Evolutionary conservation across 2,113 vertebrate species (phyloP).

Genomic region (Sinocyclocheilus anshuiensis): DNA sequence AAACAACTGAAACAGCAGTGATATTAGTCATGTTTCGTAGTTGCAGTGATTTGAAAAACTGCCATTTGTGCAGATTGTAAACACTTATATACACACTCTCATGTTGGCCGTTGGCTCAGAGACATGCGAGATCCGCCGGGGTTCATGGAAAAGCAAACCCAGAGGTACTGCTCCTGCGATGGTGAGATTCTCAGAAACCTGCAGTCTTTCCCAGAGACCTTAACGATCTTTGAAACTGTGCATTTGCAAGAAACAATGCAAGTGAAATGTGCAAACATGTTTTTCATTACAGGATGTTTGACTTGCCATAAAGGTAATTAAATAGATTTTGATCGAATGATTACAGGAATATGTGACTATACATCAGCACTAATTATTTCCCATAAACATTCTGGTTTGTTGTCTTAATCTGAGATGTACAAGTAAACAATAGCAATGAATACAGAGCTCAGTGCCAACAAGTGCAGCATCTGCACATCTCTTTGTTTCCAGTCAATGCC

Average conservation of each 20-base stretch:
- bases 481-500: background rate
- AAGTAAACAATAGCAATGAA: constrained; percentile 9
- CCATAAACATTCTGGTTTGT: constrained; percentile 28
- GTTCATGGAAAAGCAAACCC: constrained; percentile 61
- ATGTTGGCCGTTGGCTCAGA: constrained; percentile 59
- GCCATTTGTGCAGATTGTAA: constrained; percentile 53
- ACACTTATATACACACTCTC: constrained; percentile 43
- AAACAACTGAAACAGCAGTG: background rate
- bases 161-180: constrained; percentile 52
- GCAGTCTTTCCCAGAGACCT: constrained; percentile 43
- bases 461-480: background rate
- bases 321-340: constrained; percentile 15
- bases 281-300: constrained; percentile 48
- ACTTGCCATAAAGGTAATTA: constrained; percentile 8
- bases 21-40: constrained; percentile 55
- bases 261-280: constrained; percentile 4
- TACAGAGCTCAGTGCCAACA: background rate
- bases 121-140: constrained; percentile 42
- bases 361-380: constrained; percentile 27
- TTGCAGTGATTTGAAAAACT: constrained; percentile 51
- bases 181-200: constrained; percentile 45
- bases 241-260: constrained; percentile 34
- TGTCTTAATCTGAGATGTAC: constrained; percentile 14
- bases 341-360: constrained; percentile 27
- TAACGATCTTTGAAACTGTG: constrained; percentile 36